Percentiles rank a stretch among this genome's conserved stretches.
phyloP scores from a whole-genome alignment of 2,888 invertebrate species.

The Dendrolimus pini region DNA sequence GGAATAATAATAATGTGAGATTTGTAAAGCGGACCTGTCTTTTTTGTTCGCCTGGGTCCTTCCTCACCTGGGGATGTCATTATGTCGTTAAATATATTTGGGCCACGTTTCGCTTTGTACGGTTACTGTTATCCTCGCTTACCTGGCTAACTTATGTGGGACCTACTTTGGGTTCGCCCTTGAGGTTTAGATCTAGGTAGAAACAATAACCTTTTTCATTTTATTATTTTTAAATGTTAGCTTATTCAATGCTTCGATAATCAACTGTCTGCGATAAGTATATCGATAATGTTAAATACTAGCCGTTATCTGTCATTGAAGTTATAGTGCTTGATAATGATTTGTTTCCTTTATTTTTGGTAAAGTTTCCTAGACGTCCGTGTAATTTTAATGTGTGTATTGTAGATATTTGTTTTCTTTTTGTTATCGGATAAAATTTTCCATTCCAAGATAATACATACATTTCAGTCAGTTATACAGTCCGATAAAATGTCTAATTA shows the following conservation, averaged over 20 bases:
- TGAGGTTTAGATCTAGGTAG: constrained; percentile 15
- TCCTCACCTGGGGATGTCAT: constrained; percentile 23
- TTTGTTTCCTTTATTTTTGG: background rate
- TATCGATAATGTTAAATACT: background rate
- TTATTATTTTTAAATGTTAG: constrained; percentile 8
- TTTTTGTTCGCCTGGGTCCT: constrained; percentile 30
- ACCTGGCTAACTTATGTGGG: constrained; percentile 30
- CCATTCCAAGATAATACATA: background rate
- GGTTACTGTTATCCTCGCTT: constrained; percentile 42
- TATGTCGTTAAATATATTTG: constrained; percentile 45
- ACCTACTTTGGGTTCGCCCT: constrained; percentile 21
- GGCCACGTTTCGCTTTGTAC: constrained; percentile 31
- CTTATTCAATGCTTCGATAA: constrained; percentile 6
- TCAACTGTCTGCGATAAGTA: background rate
- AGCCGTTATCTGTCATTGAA: background rate
- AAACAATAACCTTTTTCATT: background rate
- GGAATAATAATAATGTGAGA: constrained; percentile 48
- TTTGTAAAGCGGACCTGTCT: constrained; percentile 47
- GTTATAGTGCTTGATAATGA: background rate
- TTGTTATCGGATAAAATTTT: background rate
- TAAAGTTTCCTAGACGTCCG: background rate
- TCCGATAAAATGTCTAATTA: too few relatives aligned
- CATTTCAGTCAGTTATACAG: too few relatives aligned
- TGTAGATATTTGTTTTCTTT: background rate
- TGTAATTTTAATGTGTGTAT: background rate